Conservation (phyloP, 2,113 vertebrate species). For the Tetraodon nigroviridis region DNA sequence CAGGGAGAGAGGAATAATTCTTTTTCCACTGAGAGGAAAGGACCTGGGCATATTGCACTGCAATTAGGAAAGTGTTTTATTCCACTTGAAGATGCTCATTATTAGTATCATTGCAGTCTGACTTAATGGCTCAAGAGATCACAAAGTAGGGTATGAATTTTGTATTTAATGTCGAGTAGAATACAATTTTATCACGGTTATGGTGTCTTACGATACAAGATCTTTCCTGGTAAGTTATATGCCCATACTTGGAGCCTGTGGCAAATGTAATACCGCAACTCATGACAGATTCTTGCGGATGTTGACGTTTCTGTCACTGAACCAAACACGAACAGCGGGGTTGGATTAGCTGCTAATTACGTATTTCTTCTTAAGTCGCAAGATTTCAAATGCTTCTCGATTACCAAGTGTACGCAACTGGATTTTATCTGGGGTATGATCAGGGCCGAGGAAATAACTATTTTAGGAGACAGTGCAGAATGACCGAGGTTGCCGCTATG, state of each 20-base stretch:
- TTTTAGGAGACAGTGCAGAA: slow-evolving; percentile 35
- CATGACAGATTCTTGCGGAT: slow-evolving; percentile 9
- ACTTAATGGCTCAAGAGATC: neutral
- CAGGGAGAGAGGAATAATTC: neutral
- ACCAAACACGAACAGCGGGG: neutral
- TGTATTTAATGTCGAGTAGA: neutral
- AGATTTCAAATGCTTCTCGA: neutral
- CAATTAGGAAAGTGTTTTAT: slow-evolving; percentile 22
- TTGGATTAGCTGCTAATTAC: slow-evolving; percentile 2
- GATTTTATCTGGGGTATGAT: slow-evolving; percentile 18
- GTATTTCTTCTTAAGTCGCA: neutral
- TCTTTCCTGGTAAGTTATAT: too few species aligned
- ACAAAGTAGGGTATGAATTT: neutral
- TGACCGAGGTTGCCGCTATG: slow-evolving; percentile 20
- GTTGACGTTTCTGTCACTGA: slow-evolving; percentile 12
- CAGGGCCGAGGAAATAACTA: slow-evolving; percentile 19
- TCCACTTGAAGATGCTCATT: slow-evolving; percentile 7
- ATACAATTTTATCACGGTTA: too few species aligned
- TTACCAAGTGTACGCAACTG: neutral
- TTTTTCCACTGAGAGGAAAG: slow-evolving; percentile 18
- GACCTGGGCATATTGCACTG: slow-evolving; percentile 4
- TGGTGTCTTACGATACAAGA: too few species aligned
- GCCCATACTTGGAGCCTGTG: too few species aligned
- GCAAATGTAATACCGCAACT: neutral
- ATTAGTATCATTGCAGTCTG: neutral